A percentile compares a stretch with the other conserved stretches of the same genome.
These are phyloP conservation scores for Norana najaformis DNA, from an alignment of 2,888 invertebrate species.

Conservation along the genomic window DNA sequence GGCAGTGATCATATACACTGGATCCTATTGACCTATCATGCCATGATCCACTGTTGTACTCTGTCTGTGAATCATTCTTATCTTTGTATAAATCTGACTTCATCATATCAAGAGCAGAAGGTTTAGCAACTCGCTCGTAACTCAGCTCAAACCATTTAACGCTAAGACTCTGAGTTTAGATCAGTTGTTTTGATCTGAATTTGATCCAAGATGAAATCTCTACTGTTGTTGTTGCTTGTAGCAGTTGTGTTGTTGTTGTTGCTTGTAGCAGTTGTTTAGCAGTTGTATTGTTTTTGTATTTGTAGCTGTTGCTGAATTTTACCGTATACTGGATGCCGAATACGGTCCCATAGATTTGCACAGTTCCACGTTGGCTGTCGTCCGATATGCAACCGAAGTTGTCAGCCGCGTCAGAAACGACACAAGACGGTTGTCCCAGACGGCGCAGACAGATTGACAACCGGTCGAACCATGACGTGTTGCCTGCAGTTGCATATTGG, in stretches of 20 bases:
- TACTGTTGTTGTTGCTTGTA: background rate
- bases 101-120: no score
- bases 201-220: no score
- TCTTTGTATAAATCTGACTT: no score
- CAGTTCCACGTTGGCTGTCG: background rate
- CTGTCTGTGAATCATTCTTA: no score
- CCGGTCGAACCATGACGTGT: slow-evolving; percentile 24
- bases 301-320: slow-evolving; percentile 20
- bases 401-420: background rate
- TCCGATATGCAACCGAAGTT: slow-evolving; percentile 14
- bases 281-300: background rate
- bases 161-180: no score
- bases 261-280: no score
- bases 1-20: background rate
- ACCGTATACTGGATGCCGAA: background rate
- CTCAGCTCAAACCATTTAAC: no score
- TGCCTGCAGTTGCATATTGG: background rate
- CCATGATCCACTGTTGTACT: background rate
- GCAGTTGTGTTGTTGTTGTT: background rate
- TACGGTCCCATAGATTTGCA: slow-evolving; percentile 9
- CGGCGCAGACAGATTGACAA: background rate
- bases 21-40: no score
- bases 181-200: no score
- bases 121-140: no score
- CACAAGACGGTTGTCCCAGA: background rate